A percentile compares a stretch with the other conserved stretches of the same genome.
Conservation (phyloP, 2,797 vertebrate species). For the Enoplosus armatus region DNA sequence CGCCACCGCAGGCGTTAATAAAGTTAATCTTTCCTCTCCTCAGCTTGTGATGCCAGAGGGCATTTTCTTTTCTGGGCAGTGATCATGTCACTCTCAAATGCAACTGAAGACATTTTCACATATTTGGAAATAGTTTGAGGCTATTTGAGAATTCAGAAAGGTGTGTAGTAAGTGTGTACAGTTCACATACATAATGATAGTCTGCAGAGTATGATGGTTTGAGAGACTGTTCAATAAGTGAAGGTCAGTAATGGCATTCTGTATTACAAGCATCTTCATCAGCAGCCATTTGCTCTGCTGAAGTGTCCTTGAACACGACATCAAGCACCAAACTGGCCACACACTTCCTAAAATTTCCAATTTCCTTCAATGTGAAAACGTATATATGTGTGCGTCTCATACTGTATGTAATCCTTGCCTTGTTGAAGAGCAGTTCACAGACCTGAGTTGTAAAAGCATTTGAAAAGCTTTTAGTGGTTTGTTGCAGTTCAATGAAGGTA, state of each 20-base stretch:
- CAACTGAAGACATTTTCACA: neutral
- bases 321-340: neutral
- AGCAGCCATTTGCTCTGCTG: neutral
- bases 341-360: too few species aligned
- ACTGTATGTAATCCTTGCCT: accelerated
- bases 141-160: neutral
- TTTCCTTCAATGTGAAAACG: too few species aligned
- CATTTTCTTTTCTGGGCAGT: constrained; percentile 5
- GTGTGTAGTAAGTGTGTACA: neutral
- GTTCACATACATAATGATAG: neutral
- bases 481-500: too few species aligned
- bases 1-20: constrained; percentile 21
- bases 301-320: neutral
- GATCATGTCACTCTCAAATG: neutral
- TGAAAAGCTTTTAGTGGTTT: neutral
- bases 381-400: too few species aligned
- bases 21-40: constrained; percentile 11
- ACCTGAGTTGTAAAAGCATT: neutral
- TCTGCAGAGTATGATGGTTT: neutral
- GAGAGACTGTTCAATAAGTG: neutral
- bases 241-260: neutral
- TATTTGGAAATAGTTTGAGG: constrained; percentile 10
- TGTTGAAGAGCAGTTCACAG: neutral
- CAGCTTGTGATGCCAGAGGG: neutral
- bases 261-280: neutral